Evolutionary conservation across 2,797 vertebrate species (phyloP), one percentile per base, ranked within the genome.

Genomic region (Enoplosus armatus): DNA sequence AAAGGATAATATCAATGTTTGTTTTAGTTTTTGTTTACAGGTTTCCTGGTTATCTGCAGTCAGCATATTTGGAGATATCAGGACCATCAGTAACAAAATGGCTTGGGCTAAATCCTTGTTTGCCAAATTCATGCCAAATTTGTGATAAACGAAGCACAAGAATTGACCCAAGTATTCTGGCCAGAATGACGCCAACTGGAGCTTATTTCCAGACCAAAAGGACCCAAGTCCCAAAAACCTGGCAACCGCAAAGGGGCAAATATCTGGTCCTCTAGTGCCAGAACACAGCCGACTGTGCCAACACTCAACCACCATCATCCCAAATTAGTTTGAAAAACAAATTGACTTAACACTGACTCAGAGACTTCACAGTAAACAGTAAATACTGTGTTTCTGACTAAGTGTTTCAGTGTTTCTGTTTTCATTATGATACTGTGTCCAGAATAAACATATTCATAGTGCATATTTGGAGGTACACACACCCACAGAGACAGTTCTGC

Each of bases 281-380:
- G 20, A 55, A 33, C 15, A 33, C 12, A 47, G 43, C 4, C 4
- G 15, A 1, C 50, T 24, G 33, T 12, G 59, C 43, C 55, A 63
- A 55, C 41, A 70, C n/a, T 51, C 26, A 60, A 29, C 41, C 55
- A 58, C 48, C n/a, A 20, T 27, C 35, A n/a, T 41, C 65, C 53
- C 4, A 0, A 68, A 37, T 80, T 54, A 72, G 12, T 7, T 33
- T 53, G 24, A 82, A 45, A 74, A 83, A 68, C n/a, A 66, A 54
- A 55, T 5, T 14, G 35, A 35, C 33, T 35, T 15, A 24, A 53
- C 45, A 24, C 5, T 62, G 35, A 50, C n/a, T 77, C 75, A 45
- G 18, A 61, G 45, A 29, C 59, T 72, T 70, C n/a, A 50, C 10
- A 43, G 41, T 33, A 62, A 70, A 70, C 22, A 35, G n/a, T 12